Evolutionary conservation across 2,888 invertebrate species (phyloP).

Genomic region (Idaea dimidiata): DNA sequence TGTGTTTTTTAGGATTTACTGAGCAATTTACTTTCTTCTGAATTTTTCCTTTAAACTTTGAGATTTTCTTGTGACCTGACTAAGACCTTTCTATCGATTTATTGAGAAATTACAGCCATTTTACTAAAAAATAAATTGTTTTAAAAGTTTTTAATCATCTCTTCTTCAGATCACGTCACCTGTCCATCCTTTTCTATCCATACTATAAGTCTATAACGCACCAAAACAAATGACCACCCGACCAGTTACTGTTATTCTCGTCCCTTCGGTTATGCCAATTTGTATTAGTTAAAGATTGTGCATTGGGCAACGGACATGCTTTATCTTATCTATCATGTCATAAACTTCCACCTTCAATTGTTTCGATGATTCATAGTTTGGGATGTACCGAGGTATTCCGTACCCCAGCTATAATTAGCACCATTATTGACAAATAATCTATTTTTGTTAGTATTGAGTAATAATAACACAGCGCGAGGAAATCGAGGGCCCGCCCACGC

Average conservation of each 20-base stretch:
- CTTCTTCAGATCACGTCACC: background rate
- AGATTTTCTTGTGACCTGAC: no score
- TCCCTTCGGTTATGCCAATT: background rate
- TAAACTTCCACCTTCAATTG: background rate
- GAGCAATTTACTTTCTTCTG: no score
- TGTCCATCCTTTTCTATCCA: background rate
- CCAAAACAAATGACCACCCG: background rate
- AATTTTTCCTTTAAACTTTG: no score
- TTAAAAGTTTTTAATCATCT: no score
- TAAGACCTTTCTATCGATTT: no score
- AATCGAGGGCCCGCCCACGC: constrained; percentile 61
- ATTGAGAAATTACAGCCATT: no score
- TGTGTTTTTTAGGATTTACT: no score
- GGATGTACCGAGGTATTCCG: background rate
- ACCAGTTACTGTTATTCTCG: background rate
- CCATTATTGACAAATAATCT: constrained; percentile 52
- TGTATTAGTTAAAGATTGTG: no score
- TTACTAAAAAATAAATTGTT: no score
- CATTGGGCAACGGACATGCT: no score
- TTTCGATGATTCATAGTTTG: background rate
- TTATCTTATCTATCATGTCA: constrained; percentile 7
- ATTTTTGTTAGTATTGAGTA: constrained; percentile 59
- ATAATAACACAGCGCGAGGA: constrained; percentile 52
- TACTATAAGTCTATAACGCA: background rate
- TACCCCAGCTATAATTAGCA: background rate